phyloP scores from a whole-genome alignment of 1,140 invertebrate species.

The Campoletis sonorensis region DNA sequence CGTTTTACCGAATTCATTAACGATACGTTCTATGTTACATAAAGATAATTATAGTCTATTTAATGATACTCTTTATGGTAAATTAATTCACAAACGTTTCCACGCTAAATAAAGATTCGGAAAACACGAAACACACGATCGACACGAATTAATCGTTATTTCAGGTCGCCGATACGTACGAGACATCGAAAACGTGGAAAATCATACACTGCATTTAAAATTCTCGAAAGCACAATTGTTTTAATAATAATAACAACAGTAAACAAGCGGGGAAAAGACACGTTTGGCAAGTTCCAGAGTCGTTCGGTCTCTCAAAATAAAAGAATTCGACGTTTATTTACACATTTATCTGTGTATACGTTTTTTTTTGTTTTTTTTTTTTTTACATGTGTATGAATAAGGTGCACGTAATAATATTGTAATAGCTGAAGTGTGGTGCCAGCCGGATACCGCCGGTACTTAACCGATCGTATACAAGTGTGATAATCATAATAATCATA shows the following conservation, averaged over 20 bases:
- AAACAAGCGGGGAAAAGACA: background rate
- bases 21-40: no score
- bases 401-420: constrained; percentile 25
- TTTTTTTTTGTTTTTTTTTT: background rate
- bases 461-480: constrained; percentile 49
- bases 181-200: no score
- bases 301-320: background rate
- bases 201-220: no score
- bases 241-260: background rate
- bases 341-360: background rate
- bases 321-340: background rate
- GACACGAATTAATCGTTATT: no score
- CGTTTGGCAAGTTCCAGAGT: constrained; percentile 1
- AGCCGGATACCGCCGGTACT: constrained; percentile 57
- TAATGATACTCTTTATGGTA: no score
- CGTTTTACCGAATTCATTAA: background rate
- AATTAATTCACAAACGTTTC: no score
- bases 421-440: constrained; percentile 44
- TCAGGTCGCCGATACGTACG: no score
- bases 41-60: no score
- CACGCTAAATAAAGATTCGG: no score
- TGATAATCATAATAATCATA: constrained; percentile 25
- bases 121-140: no score
- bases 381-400: constrained; percentile 10
- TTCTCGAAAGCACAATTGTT: no score